phyloP scores from a whole-genome alignment of 2,797 vertebrate genomes.

The Acestrorhynchus altus region DNA sequence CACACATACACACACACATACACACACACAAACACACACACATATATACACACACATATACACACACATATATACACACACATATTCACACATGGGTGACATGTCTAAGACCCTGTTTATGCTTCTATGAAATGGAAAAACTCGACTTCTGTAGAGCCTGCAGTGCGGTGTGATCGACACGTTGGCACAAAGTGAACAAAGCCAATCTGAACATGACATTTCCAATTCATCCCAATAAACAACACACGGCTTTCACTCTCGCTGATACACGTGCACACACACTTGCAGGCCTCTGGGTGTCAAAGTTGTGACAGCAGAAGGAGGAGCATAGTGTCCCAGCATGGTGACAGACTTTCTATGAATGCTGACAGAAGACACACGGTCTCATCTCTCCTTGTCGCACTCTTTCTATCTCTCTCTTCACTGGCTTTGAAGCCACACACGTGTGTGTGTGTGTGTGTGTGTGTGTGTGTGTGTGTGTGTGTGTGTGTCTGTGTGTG shows the following conservation, averaged over 20 bases:
- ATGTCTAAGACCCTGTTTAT: neutral
- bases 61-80: no score
- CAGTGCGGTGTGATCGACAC: neutral
- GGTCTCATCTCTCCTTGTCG: neutral
- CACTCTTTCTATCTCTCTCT: no score
- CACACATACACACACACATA: no score
- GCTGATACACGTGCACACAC: neutral
- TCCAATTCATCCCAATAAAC: neutral
- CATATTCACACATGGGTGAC: neutral
- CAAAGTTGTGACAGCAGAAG: neutral
- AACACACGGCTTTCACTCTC: neutral
- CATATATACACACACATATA: no score
- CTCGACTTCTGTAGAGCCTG: neutral
- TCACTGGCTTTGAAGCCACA: no score
- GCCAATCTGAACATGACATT: conserved; percentile 1
- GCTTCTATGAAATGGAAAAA: neutral
- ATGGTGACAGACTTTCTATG: neutral
- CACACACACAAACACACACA: no score
- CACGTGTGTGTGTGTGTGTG: no score
- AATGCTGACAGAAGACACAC: neutral
- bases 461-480: no score
- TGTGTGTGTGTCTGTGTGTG: no score
- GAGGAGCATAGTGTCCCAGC: neutral
- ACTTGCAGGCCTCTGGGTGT: neutral
- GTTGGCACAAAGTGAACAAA: neutral